Base-by-base conservation (phyloP, 1,140 invertebrate genomes). In the Euura lappo region DNA sequence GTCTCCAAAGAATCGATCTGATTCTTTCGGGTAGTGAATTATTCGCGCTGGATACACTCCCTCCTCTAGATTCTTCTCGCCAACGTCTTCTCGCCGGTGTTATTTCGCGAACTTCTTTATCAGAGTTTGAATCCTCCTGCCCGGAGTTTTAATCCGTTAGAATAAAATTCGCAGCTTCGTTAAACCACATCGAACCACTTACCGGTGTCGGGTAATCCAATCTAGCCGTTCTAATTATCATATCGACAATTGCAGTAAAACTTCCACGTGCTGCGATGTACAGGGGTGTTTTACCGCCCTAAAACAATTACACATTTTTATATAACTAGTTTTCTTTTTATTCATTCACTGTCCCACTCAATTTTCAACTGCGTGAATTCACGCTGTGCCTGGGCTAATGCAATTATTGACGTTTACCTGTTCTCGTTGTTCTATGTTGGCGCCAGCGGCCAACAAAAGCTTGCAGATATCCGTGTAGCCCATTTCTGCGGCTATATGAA, bases 191-290 rank as follows among this genome's bases (percentile, higher is more conserved):
- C 28, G 7, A 8, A 44, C 6, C 43, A 76, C 75, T 72, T 74
- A 78, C 79, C 68, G 79, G 75, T 45, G 74, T 77, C n/a, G 86
- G 85, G 74, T 87, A 89, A 76, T 90, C 89, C 73, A 94, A 81
- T 72, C 92, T 88, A 2, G 92, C 91, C 6, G 94, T 95, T 82
- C 93, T 93, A 69, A 95, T 95, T 60, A 96, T 92, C 89, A 95
- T 93, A 79, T 95, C 94, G 68, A 96, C 92, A 69, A 96, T 95
- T 3, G 94, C 93, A 10, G 94, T 94, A 86, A 95, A 95, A 83
- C 94, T 95, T 10, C 94, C 94, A 74, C 94, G 86, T 2, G 94
- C 93, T 0, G 94, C 93, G 45, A 94, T 90, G 76, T 94, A 90
- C 75, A 93, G 79, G 72, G 92, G 91, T 75, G 93, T 93, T 78